These are phyloP conservation scores for Tragelaphus oryx DNA, from an alignment of 2,797 vertebrate genomes.

Conservation along the genomic window DNA sequence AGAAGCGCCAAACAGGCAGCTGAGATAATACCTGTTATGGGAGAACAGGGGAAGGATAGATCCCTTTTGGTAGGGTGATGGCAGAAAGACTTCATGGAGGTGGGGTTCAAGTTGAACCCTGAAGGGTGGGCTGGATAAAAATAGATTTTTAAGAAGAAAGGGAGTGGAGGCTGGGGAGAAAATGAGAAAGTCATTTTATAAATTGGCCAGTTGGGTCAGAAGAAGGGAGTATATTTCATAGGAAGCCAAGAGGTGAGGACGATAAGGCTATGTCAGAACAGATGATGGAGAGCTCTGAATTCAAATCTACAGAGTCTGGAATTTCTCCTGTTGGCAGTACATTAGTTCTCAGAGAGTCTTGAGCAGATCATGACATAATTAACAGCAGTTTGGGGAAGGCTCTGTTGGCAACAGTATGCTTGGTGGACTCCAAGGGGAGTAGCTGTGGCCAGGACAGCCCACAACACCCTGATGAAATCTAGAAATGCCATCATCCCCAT, in stretches of 20 bases:
- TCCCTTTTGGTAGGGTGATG: neutral
- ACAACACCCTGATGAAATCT: neutral
- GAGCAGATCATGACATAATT: neutral
- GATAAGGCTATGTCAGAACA: neutral
- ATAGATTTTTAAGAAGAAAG: neutral
- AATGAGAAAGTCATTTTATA: neutral
- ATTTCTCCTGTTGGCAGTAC: neutral
- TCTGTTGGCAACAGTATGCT: neutral
- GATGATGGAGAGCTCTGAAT: neutral
- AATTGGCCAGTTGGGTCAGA: neutral
- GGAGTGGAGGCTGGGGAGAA: neutral
- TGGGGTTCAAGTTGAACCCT: neutral
- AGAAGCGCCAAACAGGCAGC: neutral
- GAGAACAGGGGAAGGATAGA: neutral
- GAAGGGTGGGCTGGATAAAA: neutral
- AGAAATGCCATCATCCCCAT: neutral
- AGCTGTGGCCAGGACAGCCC: too few species aligned
- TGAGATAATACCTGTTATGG: neutral
- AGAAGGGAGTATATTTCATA: neutral
- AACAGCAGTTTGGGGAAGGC: neutral
- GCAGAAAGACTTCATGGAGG: neutral
- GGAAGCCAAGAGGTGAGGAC: neutral
- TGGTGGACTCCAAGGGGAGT: neutral
- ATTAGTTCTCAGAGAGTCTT: neutral
- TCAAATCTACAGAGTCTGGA: neutral